Evolutionary conservation across 2,797 vertebrate genomes (phyloP), one percentile per base, ranked within the genome.

Genomic region (Tapirus indicus): DNA sequence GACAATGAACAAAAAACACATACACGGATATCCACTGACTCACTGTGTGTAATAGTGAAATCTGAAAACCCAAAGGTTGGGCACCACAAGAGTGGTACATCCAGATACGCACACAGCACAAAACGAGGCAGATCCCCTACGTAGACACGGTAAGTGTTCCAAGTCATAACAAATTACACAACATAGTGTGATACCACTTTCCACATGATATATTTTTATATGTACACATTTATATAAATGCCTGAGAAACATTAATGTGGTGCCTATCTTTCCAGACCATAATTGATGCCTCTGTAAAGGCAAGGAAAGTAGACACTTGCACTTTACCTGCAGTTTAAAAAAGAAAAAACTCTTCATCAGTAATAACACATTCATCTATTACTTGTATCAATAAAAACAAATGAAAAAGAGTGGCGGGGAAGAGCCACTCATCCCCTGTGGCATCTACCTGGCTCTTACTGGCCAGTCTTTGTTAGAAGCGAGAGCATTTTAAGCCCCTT

Each of bases 61-160:
- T 74, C 20, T 25, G 8, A 64, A 62, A n/a, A 35, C 32, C 23
- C 35, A 25, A 21, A 41, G 0, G 6, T 35, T 27, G 60, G 4
- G 38, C 52, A 38, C 12, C 3, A 32, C 32, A 69, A 54, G 23
- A 49, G 38, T 6, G 6, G 12, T 2, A 17, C 11, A 10, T 16
- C 21, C 16, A 0, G 5, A 52, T 9, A 3, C 0, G 2, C 10
- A 41, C 5, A 47, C 2, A 0, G 35, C 54, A 79, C 4, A 16
- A 6, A 84, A 64, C 38, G 47, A 62, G 52, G 38, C n/a, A 54
- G 41, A 41, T 32, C 35, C 44, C 29, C 75, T 38, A 32, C 3
- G 17, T 29, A 69, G 49, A 77, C 12, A 8, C 2, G 10, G 2
- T 54, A 38, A 29, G n/a, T 62, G n/a, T n/a, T 66, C 58, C 58